A percentile compares a stretch with the other conserved stretches of the same genome.
These are phyloP conservation scores for Cataglyphis albicans DNA, from an alignment of 2,888 invertebrate genomes.

Conservation along the genomic window DNA sequence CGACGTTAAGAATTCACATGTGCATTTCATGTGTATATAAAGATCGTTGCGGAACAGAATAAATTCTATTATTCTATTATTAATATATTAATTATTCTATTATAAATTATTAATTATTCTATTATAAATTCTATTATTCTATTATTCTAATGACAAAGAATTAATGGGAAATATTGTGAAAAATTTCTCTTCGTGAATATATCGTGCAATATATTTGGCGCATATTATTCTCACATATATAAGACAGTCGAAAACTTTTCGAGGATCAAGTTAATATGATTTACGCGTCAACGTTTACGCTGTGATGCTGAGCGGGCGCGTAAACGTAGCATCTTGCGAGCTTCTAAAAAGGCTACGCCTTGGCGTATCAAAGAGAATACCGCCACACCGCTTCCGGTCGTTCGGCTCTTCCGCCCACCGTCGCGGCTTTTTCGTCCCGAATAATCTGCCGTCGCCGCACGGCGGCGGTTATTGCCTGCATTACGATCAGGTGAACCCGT, in stretches of 20 bases:
- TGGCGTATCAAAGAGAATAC: constrained; percentile 65
- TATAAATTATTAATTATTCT: too few species aligned
- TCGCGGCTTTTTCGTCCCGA: constrained; percentile 52
- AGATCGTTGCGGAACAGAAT: background rate
- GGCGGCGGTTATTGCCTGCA: constrained; percentile 73
- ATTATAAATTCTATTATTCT: background rate
- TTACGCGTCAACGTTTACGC: constrained; percentile 42
- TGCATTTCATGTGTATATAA: background rate
- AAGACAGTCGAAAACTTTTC: constrained; percentile 23
- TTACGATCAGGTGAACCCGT: constrained; percentile 80
- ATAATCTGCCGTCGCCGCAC: constrained; percentile 44
- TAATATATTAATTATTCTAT: too few species aligned
- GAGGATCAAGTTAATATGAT: constrained; percentile 34
- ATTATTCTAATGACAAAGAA: background rate
- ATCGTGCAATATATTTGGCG: constrained; percentile 1
- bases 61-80: background rate
- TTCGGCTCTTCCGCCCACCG: constrained; percentile 69
- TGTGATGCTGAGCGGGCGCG: constrained; percentile 6
- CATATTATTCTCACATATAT: constrained; percentile 21
- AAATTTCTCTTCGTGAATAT: background rate
- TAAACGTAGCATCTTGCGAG: constrained; percentile 38
- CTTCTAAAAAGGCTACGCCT: constrained; percentile 46
- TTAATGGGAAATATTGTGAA: background rate
- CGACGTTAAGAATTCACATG: background rate
- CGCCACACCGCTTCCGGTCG: constrained; percentile 78